phyloP scores from a whole-genome alignment of 2,888 invertebrate genomes.

The Trichogramma evanescens region DNA sequence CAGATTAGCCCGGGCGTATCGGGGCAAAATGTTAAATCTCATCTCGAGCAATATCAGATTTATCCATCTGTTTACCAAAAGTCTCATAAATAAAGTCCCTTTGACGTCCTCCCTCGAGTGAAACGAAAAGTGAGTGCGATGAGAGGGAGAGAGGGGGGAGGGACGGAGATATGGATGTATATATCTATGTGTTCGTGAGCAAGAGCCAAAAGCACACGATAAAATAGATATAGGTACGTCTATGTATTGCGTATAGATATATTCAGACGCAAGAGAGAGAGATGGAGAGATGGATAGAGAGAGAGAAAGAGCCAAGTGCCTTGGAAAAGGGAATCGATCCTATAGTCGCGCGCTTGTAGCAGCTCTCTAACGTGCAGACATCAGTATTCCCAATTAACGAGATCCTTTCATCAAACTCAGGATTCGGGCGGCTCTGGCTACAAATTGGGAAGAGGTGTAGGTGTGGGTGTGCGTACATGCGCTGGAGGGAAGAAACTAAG shows the following conservation, averaged over 20 bases:
- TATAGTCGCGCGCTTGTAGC: conserved; percentile 23
- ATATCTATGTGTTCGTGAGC: too few species aligned
- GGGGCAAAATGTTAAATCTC: conserved; percentile 18
- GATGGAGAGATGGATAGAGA: conserved; percentile 5
- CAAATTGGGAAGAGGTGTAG: conserved; percentile 21
- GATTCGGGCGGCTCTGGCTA: conserved; percentile 13
- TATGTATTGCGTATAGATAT: too few species aligned
- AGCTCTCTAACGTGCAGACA: conserved; percentile 26
- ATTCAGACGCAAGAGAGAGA: not conserved
- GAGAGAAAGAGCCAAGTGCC: not conserved
- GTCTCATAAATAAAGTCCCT: conserved; percentile 47
- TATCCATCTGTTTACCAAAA: conserved; percentile 47
- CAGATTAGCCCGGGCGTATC: conserved; percentile 9
- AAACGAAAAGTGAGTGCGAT: conserved; percentile 7
- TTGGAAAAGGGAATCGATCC: conserved; percentile 36
- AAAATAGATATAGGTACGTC: too few species aligned
- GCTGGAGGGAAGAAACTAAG: conserved; percentile 1
- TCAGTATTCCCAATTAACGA: conserved; percentile 43
- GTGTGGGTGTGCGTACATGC: too few species aligned
- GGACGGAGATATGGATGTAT: not conserved
- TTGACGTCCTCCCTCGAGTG: conserved; percentile 39
- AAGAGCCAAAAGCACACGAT: too few species aligned
- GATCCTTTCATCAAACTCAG: conserved; percentile 37
- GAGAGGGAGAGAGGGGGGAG: conserved; percentile 5
- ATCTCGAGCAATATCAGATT: conserved; percentile 40